Conservation (phyloP, 2,888 invertebrate species). For the Mamestra brassicae region DNA sequence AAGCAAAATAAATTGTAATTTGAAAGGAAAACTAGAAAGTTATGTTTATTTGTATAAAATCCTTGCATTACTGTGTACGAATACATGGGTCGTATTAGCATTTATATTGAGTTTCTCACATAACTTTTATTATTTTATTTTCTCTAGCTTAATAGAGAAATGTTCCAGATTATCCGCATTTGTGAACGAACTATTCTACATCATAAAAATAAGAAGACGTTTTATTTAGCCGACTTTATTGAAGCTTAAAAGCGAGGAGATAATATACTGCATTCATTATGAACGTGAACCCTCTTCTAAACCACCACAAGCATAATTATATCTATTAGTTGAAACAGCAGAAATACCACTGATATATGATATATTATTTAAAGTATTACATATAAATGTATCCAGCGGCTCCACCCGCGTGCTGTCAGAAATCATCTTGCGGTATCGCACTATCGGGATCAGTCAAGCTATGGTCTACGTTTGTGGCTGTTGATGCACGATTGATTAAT, state of each 20-base stretch:
- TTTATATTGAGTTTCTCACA: constrained; percentile 36
- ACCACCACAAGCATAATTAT: background rate
- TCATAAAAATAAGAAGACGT: background rate
- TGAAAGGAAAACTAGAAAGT: constrained; percentile 6
- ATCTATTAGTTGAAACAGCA: background rate
- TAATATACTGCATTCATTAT: no score
- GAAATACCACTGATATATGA: background rate
- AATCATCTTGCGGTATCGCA: no score
- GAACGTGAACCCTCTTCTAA: background rate
- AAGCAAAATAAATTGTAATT: constrained; percentile 3
- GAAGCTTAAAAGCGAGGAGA: no score
- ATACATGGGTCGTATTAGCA: constrained; percentile 40
- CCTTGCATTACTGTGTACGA: constrained; percentile 1
- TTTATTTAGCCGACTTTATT: background rate
- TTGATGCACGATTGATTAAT: no score
- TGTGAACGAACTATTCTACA: background rate
- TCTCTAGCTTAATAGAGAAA: background rate
- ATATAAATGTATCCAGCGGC: no score
- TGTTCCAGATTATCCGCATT: no score
- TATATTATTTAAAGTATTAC: no score
- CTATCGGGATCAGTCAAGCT: no score
- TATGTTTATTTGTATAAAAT: constrained; percentile 23
- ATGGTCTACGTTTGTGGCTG: no score
- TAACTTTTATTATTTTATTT: constrained; percentile 33
- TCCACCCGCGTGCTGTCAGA: no score